Conservation (phyloP, 2,797 vertebrate genomes). For the Sebastes variabilis region DNA sequence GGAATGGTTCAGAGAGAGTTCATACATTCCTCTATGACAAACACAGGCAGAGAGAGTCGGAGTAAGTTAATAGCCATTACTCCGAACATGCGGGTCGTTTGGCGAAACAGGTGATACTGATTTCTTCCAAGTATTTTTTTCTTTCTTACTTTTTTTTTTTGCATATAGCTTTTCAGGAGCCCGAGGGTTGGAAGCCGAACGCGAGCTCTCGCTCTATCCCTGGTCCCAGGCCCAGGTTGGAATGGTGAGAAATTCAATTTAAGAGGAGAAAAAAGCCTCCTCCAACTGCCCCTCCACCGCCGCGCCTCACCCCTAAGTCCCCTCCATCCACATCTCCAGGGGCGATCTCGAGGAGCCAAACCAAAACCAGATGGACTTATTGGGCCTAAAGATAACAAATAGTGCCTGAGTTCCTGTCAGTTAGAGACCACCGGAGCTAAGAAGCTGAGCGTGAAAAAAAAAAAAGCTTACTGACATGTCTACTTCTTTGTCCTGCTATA, state of each 20-base stretch:
- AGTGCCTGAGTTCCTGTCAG: conserved; percentile 88
- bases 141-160: conserved; percentile 22
- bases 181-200: conserved; percentile 81
- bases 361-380: conserved; percentile 99
- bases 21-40: conserved; percentile 78
- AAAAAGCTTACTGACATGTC: conserved; percentile 62
- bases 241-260: conserved; percentile 98
- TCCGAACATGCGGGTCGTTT: conserved; percentile 84
- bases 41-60: conserved; percentile 77
- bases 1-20: conserved; percentile 85
- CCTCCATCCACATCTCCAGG: conserved; percentile 84
- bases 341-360: conserved; percentile 93
- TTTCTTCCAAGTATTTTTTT: conserved; percentile 81
- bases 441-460: conserved; percentile 76
- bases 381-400: conserved; percentile 97
- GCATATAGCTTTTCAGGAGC: conserved; percentile 72
- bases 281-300: conserved; percentile 74
- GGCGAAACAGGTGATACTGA: conserved; percentile 93
- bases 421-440: conserved; percentile 90
- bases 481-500: conserved; percentile 45
- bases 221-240: conserved; percentile 87
- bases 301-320: conserved; percentile 74
- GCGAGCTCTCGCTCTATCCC: conserved; percentile 80
- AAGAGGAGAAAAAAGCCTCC: conserved; percentile 71
- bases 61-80: conserved; percentile 85